Evolutionary conservation across 2,888 invertebrate genomes (phyloP).

Genomic region (Ceramica pisi): DNA sequence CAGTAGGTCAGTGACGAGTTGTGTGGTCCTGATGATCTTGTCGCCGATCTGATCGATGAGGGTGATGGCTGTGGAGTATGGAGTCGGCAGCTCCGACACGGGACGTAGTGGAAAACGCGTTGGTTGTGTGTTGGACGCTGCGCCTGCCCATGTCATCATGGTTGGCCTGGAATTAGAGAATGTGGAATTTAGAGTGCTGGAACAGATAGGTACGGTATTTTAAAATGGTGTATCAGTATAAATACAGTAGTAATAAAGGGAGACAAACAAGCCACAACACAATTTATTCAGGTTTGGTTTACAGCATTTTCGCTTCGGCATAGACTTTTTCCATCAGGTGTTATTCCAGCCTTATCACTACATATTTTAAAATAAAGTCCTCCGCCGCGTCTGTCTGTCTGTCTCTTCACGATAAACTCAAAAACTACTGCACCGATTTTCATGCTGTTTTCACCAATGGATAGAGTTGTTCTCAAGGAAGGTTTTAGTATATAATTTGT

Average conservation of each 20-base stretch:
- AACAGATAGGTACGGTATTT: neutral
- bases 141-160: slow-evolving; percentile 74
- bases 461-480: too few species aligned
- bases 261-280: too few species aligned
- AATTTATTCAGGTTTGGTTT: too few species aligned
- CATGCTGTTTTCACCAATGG: too few species aligned
- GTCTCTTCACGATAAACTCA: too few species aligned
- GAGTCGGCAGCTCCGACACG: slow-evolving; percentile 71
- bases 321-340: neutral
- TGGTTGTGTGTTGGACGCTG: slow-evolving; percentile 76
- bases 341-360: neutral
- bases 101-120: slow-evolving; percentile 82
- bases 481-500: too few species aligned
- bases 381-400: too few species aligned
- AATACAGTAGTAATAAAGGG: too few species aligned
- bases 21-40: slow-evolving; percentile 88
- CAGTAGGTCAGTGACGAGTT: slow-evolving; percentile 85
- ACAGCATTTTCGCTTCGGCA: too few species aligned
- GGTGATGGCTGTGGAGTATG: slow-evolving; percentile 85
- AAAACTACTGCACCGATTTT: too few species aligned
- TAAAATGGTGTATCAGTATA: neutral
- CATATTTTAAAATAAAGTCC: too few species aligned
- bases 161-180: slow-evolving; percentile 79
- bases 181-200: neutral
- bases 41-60: slow-evolving; percentile 88